These are phyloP conservation scores for Sphenopsis melanotis DNA, from an alignment of 2,797 vertebrate genomes.

Conservation along the genomic window DNA sequence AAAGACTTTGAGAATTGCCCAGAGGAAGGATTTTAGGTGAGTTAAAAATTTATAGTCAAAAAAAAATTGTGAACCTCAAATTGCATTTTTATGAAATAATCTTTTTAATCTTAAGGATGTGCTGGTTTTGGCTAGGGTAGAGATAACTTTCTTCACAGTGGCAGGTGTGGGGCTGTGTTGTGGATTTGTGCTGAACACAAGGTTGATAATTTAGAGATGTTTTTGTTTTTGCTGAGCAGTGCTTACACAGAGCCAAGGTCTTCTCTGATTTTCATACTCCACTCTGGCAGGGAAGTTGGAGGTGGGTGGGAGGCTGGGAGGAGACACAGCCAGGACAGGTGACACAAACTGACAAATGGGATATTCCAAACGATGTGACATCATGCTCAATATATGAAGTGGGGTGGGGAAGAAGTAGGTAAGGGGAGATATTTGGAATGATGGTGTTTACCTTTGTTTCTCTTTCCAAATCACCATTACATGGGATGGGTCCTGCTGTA, in stretches of 20 bases:
- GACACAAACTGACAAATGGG: not conserved
- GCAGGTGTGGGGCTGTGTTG: not conserved
- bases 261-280: not conserved
- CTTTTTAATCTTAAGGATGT: not conserved
- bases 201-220: not conserved
- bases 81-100: not conserved
- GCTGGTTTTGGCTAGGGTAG: not conserved
- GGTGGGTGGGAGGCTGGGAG: not conserved
- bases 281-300: not conserved
- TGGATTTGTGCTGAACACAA: not conserved
- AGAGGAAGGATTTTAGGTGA: not conserved
- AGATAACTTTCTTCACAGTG: not conserved
- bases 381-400: not conserved
- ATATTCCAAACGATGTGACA: fast-evolving
- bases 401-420: not conserved
- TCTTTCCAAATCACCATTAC: not conserved
- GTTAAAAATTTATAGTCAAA: not conserved
- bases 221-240: not conserved
- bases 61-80: not conserved
- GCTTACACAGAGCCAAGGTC: not conserved
- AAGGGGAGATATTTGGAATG: not conserved
- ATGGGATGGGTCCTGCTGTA: fast-evolving
- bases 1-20: not conserved
- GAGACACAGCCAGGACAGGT: not conserved
- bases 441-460: not conserved